Evolutionary conservation across 2,797 vertebrate genomes (phyloP).

Genomic region (Cetoscarus ocellatus): DNA sequence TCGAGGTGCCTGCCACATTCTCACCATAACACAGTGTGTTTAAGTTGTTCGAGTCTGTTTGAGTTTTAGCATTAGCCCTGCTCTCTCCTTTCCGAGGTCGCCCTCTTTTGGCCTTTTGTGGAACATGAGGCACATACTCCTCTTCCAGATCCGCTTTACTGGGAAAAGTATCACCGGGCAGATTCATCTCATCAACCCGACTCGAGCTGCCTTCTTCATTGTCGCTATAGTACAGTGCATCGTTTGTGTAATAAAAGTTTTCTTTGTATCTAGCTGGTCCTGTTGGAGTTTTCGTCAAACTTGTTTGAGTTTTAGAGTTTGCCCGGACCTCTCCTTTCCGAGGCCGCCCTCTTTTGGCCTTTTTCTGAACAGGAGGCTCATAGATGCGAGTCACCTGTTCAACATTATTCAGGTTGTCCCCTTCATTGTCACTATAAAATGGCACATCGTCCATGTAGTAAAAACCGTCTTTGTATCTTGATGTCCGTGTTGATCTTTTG

Average conservation of each 20-base stretch:
- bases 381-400: not conserved
- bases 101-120: slow-evolving; percentile 59
- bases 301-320: not conserved
- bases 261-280: slow-evolving; percentile 18
- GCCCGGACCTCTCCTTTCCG: slow-evolving; percentile 33
- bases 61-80: not conserved
- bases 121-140: slow-evolving; percentile 42
- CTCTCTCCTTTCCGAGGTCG: slow-evolving; percentile 56
- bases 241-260: slow-evolving; percentile 36
- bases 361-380: slow-evolving; percentile 40
- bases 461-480: slow-evolving; percentile 35
- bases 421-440: slow-evolving; percentile 8
- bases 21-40: too few relatives aligned
- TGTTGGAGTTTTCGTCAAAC: not conserved
- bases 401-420: not conserved
- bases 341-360: slow-evolving; percentile 67
- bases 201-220: not conserved
- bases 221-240: slow-evolving; percentile 22
- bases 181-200: not conserved
- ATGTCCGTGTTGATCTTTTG: not conserved
- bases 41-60: not conserved
- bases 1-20: not conserved
- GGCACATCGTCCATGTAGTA: slow-evolving; percentile 34
- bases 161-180: not conserved
- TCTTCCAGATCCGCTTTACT: slow-evolving; percentile 41